Conservation (phyloP, 1,140 invertebrate species). For the Drosophila takahashii region DNA sequence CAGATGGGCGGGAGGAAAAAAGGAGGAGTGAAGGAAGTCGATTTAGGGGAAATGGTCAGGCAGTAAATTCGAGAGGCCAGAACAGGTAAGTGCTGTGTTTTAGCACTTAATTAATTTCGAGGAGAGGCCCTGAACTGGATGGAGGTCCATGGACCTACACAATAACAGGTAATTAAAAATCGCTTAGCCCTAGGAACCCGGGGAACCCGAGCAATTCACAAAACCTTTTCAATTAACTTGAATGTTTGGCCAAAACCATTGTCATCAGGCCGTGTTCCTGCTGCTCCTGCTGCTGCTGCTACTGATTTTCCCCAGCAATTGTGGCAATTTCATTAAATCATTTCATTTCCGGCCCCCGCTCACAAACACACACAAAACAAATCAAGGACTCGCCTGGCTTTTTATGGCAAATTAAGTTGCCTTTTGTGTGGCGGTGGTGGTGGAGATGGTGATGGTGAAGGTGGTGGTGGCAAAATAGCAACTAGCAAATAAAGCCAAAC, state of each 20-base stretch:
- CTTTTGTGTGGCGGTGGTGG: constrained; percentile 28
- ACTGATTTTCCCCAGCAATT: constrained; percentile 52
- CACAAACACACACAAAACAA: constrained; percentile 59
- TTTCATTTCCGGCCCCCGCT: constrained; percentile 71
- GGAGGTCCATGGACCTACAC: too few relatives aligned
- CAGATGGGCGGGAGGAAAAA: constrained; percentile 24
- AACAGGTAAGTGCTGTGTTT: constrained; percentile 40
- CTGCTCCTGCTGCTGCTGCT: constrained; percentile 37
- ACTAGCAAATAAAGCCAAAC: constrained; percentile 61
- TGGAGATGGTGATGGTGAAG: neutral
- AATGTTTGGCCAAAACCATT: constrained; percentile 51
- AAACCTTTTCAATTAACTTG: constrained; percentile 77
- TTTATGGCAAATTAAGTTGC: constrained; percentile 78
- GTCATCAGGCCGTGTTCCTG: constrained; percentile 42
- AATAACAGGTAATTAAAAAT: constrained; percentile 76
- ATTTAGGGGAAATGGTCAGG: constrained; percentile 16
- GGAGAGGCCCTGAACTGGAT: constrained; percentile 15
- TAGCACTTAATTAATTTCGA: constrained; percentile 69
- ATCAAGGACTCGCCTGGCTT: constrained; percentile 65
- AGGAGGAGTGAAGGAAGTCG: too few relatives aligned
- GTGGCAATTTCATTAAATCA: constrained; percentile 81
- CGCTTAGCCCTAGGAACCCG: constrained; percentile 46
- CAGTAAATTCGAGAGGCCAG: constrained; percentile 29
- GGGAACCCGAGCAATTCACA: constrained; percentile 21
- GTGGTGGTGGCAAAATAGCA: constrained; percentile 23